Percentiles rank a stretch among this genome's conserved stretches.
Evolutionary conservation across 1,140 invertebrate species (phyloP).

Genomic region (Listronotus oregonensis): DNA sequence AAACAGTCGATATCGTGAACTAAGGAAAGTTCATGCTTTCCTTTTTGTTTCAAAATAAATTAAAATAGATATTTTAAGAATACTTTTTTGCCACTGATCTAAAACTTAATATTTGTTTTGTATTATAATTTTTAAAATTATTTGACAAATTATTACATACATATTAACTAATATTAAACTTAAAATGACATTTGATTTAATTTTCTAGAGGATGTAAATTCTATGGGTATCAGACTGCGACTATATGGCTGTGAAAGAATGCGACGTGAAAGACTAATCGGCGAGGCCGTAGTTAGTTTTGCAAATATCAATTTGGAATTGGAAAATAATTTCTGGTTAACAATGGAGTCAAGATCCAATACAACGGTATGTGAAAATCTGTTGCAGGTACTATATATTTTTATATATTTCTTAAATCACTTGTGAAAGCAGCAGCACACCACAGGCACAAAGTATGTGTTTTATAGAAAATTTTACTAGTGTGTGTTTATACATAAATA

Average conservation of each 20-base stretch:
- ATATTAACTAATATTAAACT: too few species aligned
- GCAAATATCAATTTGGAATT: slow-evolving; percentile 84
- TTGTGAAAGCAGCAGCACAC: background rate
- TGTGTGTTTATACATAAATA: too few species aligned
- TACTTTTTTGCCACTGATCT: too few species aligned
- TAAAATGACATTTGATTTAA: too few species aligned
- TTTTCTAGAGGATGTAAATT: slow-evolving; percentile 83
- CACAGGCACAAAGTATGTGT: background rate
- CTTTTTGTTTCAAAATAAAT: too few species aligned
- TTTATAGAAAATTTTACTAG: background rate
- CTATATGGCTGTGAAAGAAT: slow-evolving; percentile 90
- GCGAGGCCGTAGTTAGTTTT: slow-evolving; percentile 88
- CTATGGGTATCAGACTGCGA: slow-evolving; percentile 86
- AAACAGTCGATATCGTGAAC: too few species aligned
- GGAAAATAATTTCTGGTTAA: slow-evolving; percentile 87
- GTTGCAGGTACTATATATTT: slow-evolving; percentile 23
- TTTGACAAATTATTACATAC: too few species aligned
- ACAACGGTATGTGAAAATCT: slow-evolving; percentile 68
- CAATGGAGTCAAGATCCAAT: slow-evolving; percentile 80
- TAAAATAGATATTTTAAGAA: too few species aligned
- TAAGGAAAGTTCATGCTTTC: too few species aligned
- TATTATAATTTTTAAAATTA: too few species aligned
- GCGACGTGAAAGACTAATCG: slow-evolving; percentile 85
- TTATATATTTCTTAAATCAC: background rate
- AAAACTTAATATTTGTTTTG: too few species aligned